Evolutionary conservation across 2,888 invertebrate genomes (phyloP).

Genomic region (Rhingia campestris): DNA sequence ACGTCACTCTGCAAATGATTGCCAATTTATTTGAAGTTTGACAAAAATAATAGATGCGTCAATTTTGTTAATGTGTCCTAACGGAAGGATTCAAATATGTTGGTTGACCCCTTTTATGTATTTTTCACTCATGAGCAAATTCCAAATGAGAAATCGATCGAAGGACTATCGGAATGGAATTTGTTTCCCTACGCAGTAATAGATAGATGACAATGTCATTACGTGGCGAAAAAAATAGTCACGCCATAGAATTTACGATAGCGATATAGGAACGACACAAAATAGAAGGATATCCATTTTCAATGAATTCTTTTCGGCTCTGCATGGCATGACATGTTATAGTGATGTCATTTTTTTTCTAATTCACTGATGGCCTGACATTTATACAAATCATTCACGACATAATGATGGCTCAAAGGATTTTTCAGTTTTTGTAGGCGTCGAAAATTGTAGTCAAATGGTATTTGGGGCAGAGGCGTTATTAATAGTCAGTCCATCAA

Average conservation of each 20-base stretch:
- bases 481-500: too few relatives aligned
- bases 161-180: slow-evolving; percentile 40
- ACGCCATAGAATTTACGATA: slow-evolving; percentile 64
- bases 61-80: slow-evolving; percentile 64
- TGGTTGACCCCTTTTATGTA: slow-evolving; percentile 59
- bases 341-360: slow-evolving; percentile 59
- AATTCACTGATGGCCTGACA: slow-evolving; percentile 45
- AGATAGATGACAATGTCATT: slow-evolving; percentile 62
- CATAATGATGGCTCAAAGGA: slow-evolving; percentile 27
- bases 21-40: slow-evolving; percentile 23
- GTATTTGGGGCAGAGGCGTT: too few relatives aligned
- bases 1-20: slow-evolving; percentile 21
- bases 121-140: slow-evolving; percentile 47
- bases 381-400: slow-evolving; percentile 52
- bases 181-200: slow-evolving; percentile 30
- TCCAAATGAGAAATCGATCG: slow-evolving; percentile 68
- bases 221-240: slow-evolving; percentile 55
- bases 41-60: slow-evolving; percentile 59
- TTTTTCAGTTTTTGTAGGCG: neutral
- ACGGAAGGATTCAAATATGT: slow-evolving; percentile 38
- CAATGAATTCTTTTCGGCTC: slow-evolving; percentile 43
- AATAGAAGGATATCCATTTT: slow-evolving; percentile 24
- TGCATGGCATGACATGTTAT: slow-evolving; percentile 61
- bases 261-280: slow-evolving; percentile 7
- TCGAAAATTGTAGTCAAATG: too few relatives aligned